Evolutionary conservation across 35 echinoderm and acorn worm genomes (phyloP).

Genomic region (Heliocidaris erythrogramma): DNA sequence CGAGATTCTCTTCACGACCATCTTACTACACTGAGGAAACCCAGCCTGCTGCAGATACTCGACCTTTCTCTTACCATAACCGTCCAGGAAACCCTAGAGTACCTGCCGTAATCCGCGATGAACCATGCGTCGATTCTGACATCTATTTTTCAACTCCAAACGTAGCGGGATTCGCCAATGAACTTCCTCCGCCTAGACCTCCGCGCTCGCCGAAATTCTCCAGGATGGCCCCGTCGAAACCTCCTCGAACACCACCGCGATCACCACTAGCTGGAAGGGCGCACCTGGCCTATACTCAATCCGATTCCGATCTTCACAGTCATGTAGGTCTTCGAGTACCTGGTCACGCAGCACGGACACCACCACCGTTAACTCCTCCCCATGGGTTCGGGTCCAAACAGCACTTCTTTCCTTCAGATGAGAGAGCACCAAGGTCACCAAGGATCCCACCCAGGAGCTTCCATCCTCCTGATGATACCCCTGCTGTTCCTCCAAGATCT

Average conservation of each 20-base stretch:
- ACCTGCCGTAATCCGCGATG: not conserved
- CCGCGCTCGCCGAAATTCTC: conserved; percentile 24
- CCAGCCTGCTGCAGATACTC: not conserved
- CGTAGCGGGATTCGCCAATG: no score
- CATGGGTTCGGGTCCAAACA: not conserved
- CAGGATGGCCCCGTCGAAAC: not conserved
- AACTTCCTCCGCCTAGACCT: conserved; percentile 15
- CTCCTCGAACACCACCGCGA: conserved; percentile 27
- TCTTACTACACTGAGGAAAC: conserved; percentile 14
- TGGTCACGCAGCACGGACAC: not conserved
- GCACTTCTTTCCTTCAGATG: not conserved
- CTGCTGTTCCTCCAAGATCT: conserved; percentile 35
- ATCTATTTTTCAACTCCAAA: conserved; percentile 31
- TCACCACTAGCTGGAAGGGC: conserved; percentile 13
- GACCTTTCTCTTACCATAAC: not conserved
- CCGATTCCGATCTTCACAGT: conserved; percentile 31
- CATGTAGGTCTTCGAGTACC: not conserved
- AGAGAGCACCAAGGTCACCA: not conserved
- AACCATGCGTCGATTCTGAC: conserved; percentile 32
- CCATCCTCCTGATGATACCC: conserved; percentile 4
- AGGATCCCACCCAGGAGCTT: not conserved
- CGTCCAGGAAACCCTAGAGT: not conserved
- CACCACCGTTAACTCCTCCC: conserved; percentile 22
- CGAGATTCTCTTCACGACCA: not conserved
- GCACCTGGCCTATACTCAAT: conserved; percentile 6